These are phyloP conservation scores for Heterotilapia buettikoferi DNA, from an alignment of 2,113 vertebrate species.

Conservation along the genomic window DNA sequence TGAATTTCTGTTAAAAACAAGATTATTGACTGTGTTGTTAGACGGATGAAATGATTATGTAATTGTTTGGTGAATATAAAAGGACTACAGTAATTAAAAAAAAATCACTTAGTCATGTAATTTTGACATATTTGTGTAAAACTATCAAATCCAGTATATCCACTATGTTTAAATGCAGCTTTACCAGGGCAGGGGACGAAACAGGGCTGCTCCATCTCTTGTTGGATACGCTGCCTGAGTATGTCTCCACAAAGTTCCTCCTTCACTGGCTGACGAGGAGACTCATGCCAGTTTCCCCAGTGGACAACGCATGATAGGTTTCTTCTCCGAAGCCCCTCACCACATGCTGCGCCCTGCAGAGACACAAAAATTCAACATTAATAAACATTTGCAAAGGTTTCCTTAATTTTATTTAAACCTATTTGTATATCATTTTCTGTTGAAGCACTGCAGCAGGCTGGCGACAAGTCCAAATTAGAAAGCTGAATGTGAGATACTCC, in stretches of 20 bases:
- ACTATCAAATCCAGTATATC: not conserved
- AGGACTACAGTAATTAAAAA: not conserved
- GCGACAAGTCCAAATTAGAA: not conserved
- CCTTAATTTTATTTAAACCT: not conserved
- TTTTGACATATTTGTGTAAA: not conserved
- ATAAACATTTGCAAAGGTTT: not conserved
- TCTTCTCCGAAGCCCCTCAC: slow-evolving; percentile 82
- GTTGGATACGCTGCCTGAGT: slow-evolving; percentile 58
- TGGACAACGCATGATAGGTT: slow-evolving; percentile 82
- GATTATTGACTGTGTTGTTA: not conserved
- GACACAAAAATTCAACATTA: not conserved
- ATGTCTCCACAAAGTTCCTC: slow-evolving; percentile 75
- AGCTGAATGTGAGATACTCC: not conserved
- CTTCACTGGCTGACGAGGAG: slow-evolving; percentile 58
- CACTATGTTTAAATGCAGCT: not conserved
- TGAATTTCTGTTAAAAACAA: not conserved
- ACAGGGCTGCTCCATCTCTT: slow-evolving; percentile 77
- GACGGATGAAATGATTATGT: not conserved
- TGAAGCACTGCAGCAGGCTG: not conserved
- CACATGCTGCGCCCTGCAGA: slow-evolving; percentile 85
- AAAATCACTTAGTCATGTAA: not conserved
- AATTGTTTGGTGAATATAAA: not conserved
- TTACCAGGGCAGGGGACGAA: slow-evolving; percentile 91
- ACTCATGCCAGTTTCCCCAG: slow-evolving; percentile 64
- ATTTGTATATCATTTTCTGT: not conserved